Percentiles rank a stretch among this genome's conserved stretches.
phyloP scores from a whole-genome alignment of 2,113 vertebrate species.

The Hystrix cristata region DNA sequence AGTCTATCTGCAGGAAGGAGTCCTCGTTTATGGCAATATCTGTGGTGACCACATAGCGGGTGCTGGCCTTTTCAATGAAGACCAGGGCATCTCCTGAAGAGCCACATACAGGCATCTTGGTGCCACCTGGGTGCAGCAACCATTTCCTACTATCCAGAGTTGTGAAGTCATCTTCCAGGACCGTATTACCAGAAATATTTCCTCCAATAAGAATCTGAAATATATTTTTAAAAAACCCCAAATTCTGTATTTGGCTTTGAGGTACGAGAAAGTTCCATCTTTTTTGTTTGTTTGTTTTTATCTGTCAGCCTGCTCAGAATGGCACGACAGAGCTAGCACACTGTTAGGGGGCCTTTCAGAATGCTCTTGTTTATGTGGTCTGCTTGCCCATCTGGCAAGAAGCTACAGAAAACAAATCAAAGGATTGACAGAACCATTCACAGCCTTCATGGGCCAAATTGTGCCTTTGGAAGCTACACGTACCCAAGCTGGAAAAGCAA shows the following conservation, averaged over 20 bases:
- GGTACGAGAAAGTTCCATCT: background rate
- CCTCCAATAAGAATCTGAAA: constrained; percentile 97
- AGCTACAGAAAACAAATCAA: constrained; percentile 77
- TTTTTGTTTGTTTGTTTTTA: constrained; percentile 59
- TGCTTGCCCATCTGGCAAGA: constrained; percentile 78
- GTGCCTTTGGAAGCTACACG: constrained; percentile 74
- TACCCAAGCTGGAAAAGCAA: constrained; percentile 59
- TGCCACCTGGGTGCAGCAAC: constrained; percentile 98
- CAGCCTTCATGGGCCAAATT: constrained; percentile 66
- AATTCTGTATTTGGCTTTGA: constrained; percentile 43
- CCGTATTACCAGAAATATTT: constrained; percentile 97
- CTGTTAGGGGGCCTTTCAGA: constrained; percentile 52
- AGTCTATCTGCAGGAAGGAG: constrained; percentile 98
- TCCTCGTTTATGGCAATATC: constrained; percentile 97
- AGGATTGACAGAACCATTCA: constrained; percentile 77
- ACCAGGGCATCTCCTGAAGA: constrained; percentile 96
- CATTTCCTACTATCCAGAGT: constrained; percentile 95
- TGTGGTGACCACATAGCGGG: constrained; percentile 96
- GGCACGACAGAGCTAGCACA: background rate
- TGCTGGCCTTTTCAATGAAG: constrained; percentile 99
- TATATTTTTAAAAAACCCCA: background rate
- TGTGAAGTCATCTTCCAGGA: constrained; percentile 97
- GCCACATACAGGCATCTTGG: constrained; percentile 97
- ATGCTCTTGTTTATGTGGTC: constrained; percentile 70
- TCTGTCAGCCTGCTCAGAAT: constrained; percentile 24